These are phyloP conservation scores for Lottia scabra DNA, from an alignment of 2,888 invertebrate genomes.

Conservation along the genomic window DNA sequence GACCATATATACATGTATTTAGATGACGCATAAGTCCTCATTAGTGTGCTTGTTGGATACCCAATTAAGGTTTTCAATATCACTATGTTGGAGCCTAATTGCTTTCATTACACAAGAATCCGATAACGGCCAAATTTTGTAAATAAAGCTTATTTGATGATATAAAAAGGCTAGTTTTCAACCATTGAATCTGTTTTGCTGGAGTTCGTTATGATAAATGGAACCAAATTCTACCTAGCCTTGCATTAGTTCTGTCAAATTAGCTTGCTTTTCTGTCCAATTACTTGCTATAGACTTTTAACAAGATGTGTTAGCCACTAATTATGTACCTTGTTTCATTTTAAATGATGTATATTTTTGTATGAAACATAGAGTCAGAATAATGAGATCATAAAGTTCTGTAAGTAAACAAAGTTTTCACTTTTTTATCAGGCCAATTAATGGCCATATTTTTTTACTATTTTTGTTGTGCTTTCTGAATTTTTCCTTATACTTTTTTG, in stretches of 20 bases:
- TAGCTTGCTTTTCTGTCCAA: constrained; percentile 1
- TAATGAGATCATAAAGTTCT: no score
- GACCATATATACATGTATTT: not conserved
- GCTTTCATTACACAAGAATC: constrained; percentile 4
- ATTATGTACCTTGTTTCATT: no score
- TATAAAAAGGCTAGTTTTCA: constrained; percentile 3
- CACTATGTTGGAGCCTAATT: not conserved
- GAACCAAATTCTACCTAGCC: not conserved
- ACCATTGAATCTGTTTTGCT: not conserved
- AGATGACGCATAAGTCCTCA: not conserved
- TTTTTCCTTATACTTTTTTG: no score
- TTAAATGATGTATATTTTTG: no score
- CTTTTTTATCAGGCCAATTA: no score
- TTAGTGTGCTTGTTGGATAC: constrained; percentile 1
- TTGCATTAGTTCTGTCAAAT: not conserved
- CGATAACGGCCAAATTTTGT: not conserved
- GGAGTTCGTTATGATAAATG: not conserved
- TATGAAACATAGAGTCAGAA: no score
- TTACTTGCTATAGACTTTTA: not conserved
- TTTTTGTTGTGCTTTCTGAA: no score
- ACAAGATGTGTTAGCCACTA: not conserved
- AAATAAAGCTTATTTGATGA: constrained; percentile 3
- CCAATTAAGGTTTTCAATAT: constrained; percentile 4
- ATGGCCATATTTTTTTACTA: no score
- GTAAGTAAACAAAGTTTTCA: no score